These are phyloP conservation scores for Heliangelus exortis DNA, from an alignment of 2,797 vertebrate species.

Conservation along the genomic window DNA sequence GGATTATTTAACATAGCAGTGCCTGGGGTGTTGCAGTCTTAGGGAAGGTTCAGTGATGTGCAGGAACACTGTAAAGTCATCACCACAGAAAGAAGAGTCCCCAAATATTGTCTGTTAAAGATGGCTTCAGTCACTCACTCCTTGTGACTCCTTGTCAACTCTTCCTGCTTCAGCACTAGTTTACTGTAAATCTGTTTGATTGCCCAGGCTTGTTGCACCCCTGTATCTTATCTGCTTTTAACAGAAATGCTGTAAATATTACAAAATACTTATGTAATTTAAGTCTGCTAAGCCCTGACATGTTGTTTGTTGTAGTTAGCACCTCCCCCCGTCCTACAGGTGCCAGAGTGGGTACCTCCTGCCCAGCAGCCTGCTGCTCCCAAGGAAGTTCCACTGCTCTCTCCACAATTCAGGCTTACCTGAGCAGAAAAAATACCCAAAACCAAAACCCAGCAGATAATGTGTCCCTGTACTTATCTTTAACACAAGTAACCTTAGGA, in stretches of 20 bases:
- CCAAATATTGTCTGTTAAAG: not conserved
- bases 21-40: not conserved
- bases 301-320: not conserved
- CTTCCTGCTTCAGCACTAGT: not conserved
- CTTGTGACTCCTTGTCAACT: not conserved
- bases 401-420: not conserved
- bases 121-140: not conserved
- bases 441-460: not conserved
- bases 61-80: not conserved
- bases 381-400: not conserved
- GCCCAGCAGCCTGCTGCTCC: not conserved
- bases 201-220: not conserved
- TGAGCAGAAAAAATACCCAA: not conserved
- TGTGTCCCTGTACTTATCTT: not conserved
- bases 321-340: not conserved
- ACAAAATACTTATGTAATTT: not conserved
- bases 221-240: not conserved
- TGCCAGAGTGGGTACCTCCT: rapidly evolving
- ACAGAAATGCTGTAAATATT: not conserved
- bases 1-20: not conserved
- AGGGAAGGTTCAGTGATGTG: rapidly evolving
- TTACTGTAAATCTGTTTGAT: not conserved
- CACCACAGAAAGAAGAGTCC: not conserved
- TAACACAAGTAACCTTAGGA: not conserved
- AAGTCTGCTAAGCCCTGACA: not conserved